These are phyloP conservation scores for Ia io DNA, from an alignment of 2,113 vertebrate genomes.

Conservation along the genomic window DNA sequence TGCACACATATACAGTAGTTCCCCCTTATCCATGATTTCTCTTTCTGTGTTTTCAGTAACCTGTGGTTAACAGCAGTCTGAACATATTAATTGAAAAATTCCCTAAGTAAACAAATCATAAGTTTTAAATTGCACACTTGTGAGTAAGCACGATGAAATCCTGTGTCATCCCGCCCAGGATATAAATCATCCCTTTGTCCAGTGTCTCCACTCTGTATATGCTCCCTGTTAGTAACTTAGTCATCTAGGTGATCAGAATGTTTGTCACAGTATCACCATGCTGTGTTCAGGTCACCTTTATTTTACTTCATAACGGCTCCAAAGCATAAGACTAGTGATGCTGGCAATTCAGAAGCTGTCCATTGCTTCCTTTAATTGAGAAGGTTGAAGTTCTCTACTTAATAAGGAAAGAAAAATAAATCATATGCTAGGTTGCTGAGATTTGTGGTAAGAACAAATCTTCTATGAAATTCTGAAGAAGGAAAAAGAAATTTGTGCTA, in stretches of 20 bases:
- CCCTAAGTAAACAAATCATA: not conserved
- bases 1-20: not conserved
- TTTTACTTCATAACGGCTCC: not conserved
- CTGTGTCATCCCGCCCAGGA: not conserved
- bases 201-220: not conserved
- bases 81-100: not conserved
- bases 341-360: not conserved
- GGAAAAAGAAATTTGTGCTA: not conserved
- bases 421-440: not conserved
- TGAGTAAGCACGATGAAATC: not conserved
- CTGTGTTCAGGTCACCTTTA: not conserved
- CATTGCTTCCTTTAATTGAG: not conserved
- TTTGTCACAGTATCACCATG: not conserved
- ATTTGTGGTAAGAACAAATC: not conserved
- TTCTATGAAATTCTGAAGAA: not conserved
- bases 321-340: not conserved
- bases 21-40: not conserved
- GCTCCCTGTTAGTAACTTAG: not conserved
- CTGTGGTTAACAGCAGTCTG: not conserved
- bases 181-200: not conserved
- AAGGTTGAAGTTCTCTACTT: not conserved
- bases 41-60: not conserved
- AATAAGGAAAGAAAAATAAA: not conserved
- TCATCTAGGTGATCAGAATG: not conserved
- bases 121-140: not conserved